Evolutionary conservation across 2,888 invertebrate species (phyloP), one percentile per base, ranked within the genome.

Genomic region (Metalampra italica): DNA sequence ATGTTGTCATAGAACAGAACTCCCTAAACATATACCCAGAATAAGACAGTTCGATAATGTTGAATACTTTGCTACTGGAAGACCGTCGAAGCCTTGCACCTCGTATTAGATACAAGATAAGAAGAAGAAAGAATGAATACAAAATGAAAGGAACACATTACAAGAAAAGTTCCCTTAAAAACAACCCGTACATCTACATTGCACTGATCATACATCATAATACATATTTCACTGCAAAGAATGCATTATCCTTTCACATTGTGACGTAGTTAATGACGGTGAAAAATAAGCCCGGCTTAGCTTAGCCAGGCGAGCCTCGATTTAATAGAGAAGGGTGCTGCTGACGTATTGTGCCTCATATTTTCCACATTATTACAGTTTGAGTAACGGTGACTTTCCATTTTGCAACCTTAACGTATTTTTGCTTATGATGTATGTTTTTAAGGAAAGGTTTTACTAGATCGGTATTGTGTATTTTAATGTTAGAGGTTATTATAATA

Each of bases 231-330:
- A 56, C 53, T 54, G 57, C 52, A 58, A 55, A 64, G 56, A 69
- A 72, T 66, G 71, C 71, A 68, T 74, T 72, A 75, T 72, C 70
- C 67, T 69, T 69, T 75, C 66, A 70, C 57, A 51, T 66, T 66
- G 54, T 66, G 66, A 62, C 64, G 61, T 51, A 57, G 60, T 62
- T 77, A 77, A 78, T 77, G 76, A 76, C 69, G 72, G 66, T 77
- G 77, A 78, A 78, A 77, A 77, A 76, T 77, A 78, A 71, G 68
- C 68, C 58, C 52, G 64, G 68, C 70, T 75, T 66, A 68, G 58
- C 54, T 49, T 48, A 48, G 54, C 55, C 51, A 64, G 60, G 55
- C 57, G 57, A 58, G 57, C 56, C 61, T 52, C 54, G 54, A 55
- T 62, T 62, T 68, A 65, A 63, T 63, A 62, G 62, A 63, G 56